Base-by-base conservation (phyloP, 2,888 invertebrate species). In the Hipparchia semele region DNA sequence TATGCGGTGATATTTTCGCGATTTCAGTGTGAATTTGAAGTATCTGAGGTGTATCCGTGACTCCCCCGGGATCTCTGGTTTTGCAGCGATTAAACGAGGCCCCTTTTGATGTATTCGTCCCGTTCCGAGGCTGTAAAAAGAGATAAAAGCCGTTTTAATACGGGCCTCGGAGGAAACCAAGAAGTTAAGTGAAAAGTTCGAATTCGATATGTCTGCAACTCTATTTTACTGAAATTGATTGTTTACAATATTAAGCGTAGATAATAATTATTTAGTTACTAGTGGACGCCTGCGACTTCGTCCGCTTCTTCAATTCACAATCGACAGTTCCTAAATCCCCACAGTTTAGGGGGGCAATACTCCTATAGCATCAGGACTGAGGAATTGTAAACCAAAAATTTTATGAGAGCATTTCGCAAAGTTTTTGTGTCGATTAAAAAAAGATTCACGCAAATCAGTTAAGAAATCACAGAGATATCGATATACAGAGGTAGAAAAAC, bases 31-130 rank as follows among this genome's bases (percentile, higher is more conserved):
- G n/a, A 6, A 58, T 10, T 60, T 39, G 59, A 39, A 12, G 59
- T 39, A 60, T 39, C 9, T 33, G 59, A 60, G 59, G 59, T 60
- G 59, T 60, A 60, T 60, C 59, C 59, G 6, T 60, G 59, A 12
- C 59, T 58, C 45, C 67, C 54, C 5, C 10, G 59, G 49, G 51
- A 39, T 45, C 33, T 12, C 51, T 7, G 68, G 68, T 68, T 68
- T 51, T 12, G 33, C 68, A 60, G 68, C 68, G 68, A 68, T 68
- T 68, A 68, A 60, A 6, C 68, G 68, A 6, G 68, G 68, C 68
- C 59, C 68, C 59, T 59, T 67, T 68, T 68, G 68, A 68, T 68
- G 68, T 68, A 68, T 68, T 68, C 68, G 60, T 68, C 68, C 68
- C 51, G 58, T 68, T 59, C 33, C 51, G 33, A 59, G 7, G 33